A percentile compares a stretch with the other conserved stretches of the same genome.
phyloP scores from a whole-genome alignment of 2,888 invertebrate species.

The Amiota minor region DNA sequence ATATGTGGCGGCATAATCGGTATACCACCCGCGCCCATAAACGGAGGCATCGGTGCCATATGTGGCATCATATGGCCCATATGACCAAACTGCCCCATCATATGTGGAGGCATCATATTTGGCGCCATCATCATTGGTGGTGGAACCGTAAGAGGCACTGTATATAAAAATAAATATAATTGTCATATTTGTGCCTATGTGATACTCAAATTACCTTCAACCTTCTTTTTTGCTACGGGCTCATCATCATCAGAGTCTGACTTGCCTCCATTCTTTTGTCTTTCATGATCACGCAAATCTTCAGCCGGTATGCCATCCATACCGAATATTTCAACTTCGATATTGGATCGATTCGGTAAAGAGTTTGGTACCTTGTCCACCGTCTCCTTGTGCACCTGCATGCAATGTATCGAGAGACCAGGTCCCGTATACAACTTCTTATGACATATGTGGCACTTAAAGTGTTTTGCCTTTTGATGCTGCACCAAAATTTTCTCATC shows the following conservation, averaged over 20 bases:
- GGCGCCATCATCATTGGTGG: constrained; percentile 79
- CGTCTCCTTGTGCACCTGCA: constrained; percentile 99
- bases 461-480: constrained; percentile 99
- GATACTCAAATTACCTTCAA: constrained; percentile 61
- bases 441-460: constrained; percentile 99
- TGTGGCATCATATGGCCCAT: constrained; percentile 80
- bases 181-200: background rate
- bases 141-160: constrained; percentile 68
- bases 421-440: constrained; percentile 97
- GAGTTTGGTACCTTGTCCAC: constrained; percentile 99
- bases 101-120: constrained; percentile 77
- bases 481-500: constrained; percentile 99
- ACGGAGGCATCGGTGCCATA: constrained; percentile 83
- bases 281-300: constrained; percentile 95
- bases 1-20: constrained; percentile 76
- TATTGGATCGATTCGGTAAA: constrained; percentile 96
- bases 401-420: constrained; percentile 98
- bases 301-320: constrained; percentile 99
- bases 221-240: constrained; percentile 82
- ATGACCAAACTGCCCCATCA: constrained; percentile 77
- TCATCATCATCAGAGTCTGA: constrained; percentile 90
- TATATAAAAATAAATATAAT: constrained; percentile 22
- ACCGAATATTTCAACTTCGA: constrained; percentile 99
- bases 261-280: constrained; percentile 83
- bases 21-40: constrained; percentile 80